A percentile compares a stretch with the other conserved stretches of the same genome.
Conservation (phyloP, 2,888 invertebrate species). For the Xylota sylvarum region DNA sequence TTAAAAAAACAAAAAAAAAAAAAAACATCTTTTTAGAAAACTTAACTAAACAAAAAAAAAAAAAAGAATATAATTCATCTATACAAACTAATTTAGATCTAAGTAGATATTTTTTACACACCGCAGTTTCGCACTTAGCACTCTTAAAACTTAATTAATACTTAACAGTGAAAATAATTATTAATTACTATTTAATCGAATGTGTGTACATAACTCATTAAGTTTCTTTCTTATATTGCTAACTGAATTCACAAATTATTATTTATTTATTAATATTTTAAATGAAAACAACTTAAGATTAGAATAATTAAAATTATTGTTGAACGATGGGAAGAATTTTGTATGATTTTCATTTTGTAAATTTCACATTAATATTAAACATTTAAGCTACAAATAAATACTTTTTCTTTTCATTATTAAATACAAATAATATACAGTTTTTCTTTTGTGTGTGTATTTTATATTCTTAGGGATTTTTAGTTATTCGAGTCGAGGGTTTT, state of each 20-base stretch:
- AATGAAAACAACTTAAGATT: conserved; percentile 62
- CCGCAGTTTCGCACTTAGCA: conserved; percentile 3
- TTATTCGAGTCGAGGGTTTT: conserved; percentile 66
- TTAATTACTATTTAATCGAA: conserved; percentile 63
- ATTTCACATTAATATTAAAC: conserved; percentile 47
- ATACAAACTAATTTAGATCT: conserved; percentile 26
- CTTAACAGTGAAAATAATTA: conserved; percentile 66
- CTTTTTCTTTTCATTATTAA: conserved; percentile 56
- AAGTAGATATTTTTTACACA: conserved; percentile 47
- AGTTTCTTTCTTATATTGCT: conserved; percentile 67
- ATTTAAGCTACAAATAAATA: conserved; percentile 73
- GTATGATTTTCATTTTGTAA: conserved; percentile 67
- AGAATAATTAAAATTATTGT: conserved; percentile 64
- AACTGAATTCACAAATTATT: conserved; percentile 43
- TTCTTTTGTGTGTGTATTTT: conserved; percentile 24
- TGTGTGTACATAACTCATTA: conserved; percentile 67
- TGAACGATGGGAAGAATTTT: conserved; percentile 76
- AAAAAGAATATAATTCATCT: conserved; percentile 7
- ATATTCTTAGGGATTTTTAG: conserved; percentile 13
- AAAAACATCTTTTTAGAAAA: conserved; percentile 24
- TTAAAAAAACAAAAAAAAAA: conserved; percentile 22
- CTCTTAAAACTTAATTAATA: conserved; percentile 70
- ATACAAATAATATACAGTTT: conserved; percentile 54
- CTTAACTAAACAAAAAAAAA: conserved; percentile 38
- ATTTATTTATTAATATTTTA: conserved; percentile 1